phyloP scores from a whole-genome alignment of 2,888 invertebrate genomes.

The Geotrupes spiniger region DNA sequence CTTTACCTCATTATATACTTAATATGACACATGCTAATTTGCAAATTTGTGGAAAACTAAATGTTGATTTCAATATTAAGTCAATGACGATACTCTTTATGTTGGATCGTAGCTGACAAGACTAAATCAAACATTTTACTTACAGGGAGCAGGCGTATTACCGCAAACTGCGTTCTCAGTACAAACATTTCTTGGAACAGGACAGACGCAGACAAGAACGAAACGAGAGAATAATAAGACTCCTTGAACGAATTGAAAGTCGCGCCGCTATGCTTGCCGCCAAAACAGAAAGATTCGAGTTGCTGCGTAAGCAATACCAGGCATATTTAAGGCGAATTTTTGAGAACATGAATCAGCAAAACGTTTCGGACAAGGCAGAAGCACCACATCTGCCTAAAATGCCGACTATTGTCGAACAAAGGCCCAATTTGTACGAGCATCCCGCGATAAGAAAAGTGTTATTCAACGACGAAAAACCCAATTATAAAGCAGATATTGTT shows the following conservation, averaged over 20 bases:
- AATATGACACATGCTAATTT: too few species aligned
- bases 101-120: too few species aligned
- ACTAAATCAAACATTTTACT: too few species aligned
- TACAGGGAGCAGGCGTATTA: conserved; percentile 44
- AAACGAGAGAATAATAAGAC: conserved; percentile 57
- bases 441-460: conserved; percentile 10
- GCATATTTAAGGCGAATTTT: conserved; percentile 33
- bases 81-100: too few species aligned
- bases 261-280: conserved; percentile 56
- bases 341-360: conserved; percentile 9
- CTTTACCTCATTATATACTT: too few species aligned
- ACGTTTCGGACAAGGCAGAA: conserved; percentile 2
- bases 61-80: too few species aligned
- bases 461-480: conserved; percentile 9
- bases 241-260: conserved; percentile 59
- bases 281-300: conserved; percentile 59
- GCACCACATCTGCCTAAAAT: conserved; percentile 7
- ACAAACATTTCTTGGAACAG: conserved; percentile 57
- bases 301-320: conserved; percentile 47
- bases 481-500: conserved; percentile 32
- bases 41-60: too few species aligned
- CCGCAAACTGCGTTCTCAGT: conserved; percentile 48
- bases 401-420: conserved; percentile 11
- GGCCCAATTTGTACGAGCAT: conserved; percentile 11
- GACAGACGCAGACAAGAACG: conserved; percentile 58